A percentile compares a stretch with the other conserved stretches of the same genome.
phyloP scores from a whole-genome alignment of 2,113 vertebrate genomes.

The Bufo bufo region DNA sequence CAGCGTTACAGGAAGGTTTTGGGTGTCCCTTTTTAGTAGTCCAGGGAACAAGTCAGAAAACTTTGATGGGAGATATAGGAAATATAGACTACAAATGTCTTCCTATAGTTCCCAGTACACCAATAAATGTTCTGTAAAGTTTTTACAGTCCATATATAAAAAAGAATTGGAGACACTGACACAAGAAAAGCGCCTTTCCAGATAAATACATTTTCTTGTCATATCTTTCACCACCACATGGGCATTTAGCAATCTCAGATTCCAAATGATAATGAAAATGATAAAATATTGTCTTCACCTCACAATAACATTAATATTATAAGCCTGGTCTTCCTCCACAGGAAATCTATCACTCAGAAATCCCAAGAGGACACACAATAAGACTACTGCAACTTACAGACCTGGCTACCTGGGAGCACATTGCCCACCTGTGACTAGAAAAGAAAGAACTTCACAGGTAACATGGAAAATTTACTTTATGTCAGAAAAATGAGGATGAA shows the following conservation, averaged over 20 bases:
- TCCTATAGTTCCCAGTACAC: not conserved
- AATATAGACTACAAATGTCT: not conserved
- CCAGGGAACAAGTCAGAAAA: not conserved
- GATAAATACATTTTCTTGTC: not conserved
- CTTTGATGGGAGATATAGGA: not conserved
- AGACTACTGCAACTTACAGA: not conserved
- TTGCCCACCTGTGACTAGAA: not conserved
- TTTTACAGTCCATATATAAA: not conserved
- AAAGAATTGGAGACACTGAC: not conserved
- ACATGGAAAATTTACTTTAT: too few relatives aligned
- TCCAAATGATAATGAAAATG: constrained; percentile 5
- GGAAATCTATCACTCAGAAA: not conserved
- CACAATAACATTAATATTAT: constrained; percentile 8
- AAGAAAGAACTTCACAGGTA: not conserved
- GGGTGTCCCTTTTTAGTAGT: not conserved
- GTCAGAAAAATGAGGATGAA: too few relatives aligned
- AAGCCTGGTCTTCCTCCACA: not conserved
- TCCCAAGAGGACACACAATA: constrained; percentile 6
- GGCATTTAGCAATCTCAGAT: not conserved
- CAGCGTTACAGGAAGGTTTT: not conserved
- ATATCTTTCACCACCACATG: not conserved
- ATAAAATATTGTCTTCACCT: constrained; percentile 19
- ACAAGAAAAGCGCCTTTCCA: not conserved
- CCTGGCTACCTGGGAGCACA: constrained; percentile 1
- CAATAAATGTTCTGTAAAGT: not conserved